Base-by-base conservation (phyloP, 2,113 vertebrate species). In the Atlantisia rogersi region DNA sequence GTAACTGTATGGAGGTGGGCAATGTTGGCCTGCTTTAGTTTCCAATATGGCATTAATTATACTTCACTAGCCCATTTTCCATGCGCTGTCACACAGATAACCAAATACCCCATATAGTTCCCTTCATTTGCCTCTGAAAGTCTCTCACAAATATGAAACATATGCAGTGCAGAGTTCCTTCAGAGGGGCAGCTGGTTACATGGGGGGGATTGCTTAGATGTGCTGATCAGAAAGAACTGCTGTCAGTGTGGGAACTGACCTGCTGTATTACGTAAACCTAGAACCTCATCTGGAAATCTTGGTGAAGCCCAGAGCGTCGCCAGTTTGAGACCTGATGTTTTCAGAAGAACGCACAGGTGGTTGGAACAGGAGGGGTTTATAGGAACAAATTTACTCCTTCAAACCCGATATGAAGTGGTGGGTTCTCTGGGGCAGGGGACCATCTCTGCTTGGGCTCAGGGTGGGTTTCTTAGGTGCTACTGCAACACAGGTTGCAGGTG, bases 331-430 rank as follows among this genome's bases (percentile, higher is more conserved):
- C 64, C 21, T 56, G 48, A 24, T 31, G 18, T 50, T 63, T 74
- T 48, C 35, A 81, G 46, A 46, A 81, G 86, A 82, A 88, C 59
- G 9, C 25, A 22, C 15, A 59, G 9, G 4, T 73, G 46, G 7
- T 5, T 77, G 55, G 32, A 92, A 64, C 31, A 81, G 55, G 56
- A 60, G 35, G 44, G 12, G 3, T 68, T 91, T 12, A 58, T 15
- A 13, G 73, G 25, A 67, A 60, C 6, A 3, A 13, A 15, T 75
- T 58, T 18, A 16, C 32, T 82, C 13, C 26, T 64, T 14, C 60
- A 80, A 71, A 48, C 4, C 3, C 0, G 0, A 4, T 52, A 19
- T 1, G 8, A 71, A 39, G 32, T 6, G 4, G 12, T 68, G 40
- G 70, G 59, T 42, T 85, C 55, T 82, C 17, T 3, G 1, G 44